These are phyloP conservation scores for Cyrtonyx montezumae DNA, from an alignment of 2,113 vertebrate genomes.

Conservation along the genomic window DNA sequence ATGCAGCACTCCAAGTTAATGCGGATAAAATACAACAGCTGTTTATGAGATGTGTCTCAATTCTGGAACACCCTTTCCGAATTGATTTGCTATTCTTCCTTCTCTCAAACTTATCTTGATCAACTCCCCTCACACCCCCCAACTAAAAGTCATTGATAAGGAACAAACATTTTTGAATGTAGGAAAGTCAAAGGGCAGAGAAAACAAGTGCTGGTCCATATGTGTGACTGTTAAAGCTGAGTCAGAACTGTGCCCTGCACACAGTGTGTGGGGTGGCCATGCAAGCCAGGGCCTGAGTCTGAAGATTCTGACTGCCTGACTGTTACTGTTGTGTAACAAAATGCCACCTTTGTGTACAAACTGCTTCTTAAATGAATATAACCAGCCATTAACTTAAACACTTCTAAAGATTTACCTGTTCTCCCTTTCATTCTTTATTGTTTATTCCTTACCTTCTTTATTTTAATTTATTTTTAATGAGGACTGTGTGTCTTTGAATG, in stretches of 20 bases:
- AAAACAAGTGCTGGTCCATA: background rate
- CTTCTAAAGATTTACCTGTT: background rate
- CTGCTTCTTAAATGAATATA: background rate
- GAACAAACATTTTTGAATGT: background rate
- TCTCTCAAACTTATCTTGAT: background rate
- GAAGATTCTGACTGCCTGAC: background rate
- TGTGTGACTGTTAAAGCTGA: background rate
- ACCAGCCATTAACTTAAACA: background rate
- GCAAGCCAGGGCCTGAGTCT: background rate
- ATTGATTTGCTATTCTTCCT: background rate
- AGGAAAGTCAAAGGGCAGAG: background rate
- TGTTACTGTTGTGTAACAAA: background rate
- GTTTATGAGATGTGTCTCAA: background rate
- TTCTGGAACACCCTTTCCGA: slow-evolving; percentile 17
- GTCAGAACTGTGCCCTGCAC: background rate
- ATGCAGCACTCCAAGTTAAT: background rate
- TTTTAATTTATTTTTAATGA: background rate
- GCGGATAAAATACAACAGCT: slow-evolving; percentile 22
- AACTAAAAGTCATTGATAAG: background rate
- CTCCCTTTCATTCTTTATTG: background rate
- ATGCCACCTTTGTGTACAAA: background rate
- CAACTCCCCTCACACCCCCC: background rate
- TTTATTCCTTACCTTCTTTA: background rate
- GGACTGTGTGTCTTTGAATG: background rate
- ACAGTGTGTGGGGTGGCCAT: background rate